A percentile compares a stretch with the other conserved stretches of the same genome.
Conservation (phyloP, 1,140 invertebrate genomes). For the Frieseomelitta varia region DNA sequence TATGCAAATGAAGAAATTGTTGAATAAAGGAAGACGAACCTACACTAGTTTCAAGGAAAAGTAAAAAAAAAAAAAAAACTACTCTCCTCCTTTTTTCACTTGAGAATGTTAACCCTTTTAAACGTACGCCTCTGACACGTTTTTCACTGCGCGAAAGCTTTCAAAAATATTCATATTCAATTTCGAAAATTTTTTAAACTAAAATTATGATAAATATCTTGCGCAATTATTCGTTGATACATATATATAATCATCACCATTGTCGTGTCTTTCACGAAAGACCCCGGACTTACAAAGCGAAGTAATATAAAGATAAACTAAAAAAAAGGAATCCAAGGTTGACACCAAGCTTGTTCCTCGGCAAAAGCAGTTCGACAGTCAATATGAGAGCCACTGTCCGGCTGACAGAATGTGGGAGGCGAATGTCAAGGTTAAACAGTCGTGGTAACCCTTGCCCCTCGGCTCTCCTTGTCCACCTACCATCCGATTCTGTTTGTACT, state of each 20-base stretch:
- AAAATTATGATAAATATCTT: too few relatives aligned
- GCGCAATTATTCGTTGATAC: too few relatives aligned
- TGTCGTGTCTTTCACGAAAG: too few relatives aligned
- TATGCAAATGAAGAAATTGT: conserved; percentile 28
- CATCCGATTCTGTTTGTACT: conserved; percentile 67
- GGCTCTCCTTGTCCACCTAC: conserved; percentile 3
- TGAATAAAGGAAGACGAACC: not conserved
- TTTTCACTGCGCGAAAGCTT: too few relatives aligned
- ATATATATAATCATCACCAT: too few relatives aligned
- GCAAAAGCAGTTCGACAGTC: not conserved
- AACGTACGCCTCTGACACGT: too few relatives aligned
- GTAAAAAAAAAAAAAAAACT: not conserved
- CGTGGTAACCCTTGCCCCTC: conserved; percentile 52
- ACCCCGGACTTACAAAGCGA: too few relatives aligned
- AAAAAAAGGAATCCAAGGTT: not conserved
- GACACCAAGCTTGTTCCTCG: not conserved
- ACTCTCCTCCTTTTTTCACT: too few relatives aligned
- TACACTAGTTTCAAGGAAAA: not conserved
- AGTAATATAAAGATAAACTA: too few relatives aligned
- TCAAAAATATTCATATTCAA: too few relatives aligned
- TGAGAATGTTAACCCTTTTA: too few relatives aligned
- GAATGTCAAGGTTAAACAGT: conserved; percentile 73
- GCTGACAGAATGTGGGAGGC: conserved; percentile 71
- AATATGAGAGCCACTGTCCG: conserved; percentile 63
- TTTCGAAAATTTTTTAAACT: too few relatives aligned